Evolutionary conservation across 2,888 invertebrate species (phyloP), one percentile per base, ranked within the genome.

Genomic region (Dicyrtomina minuta): DNA sequence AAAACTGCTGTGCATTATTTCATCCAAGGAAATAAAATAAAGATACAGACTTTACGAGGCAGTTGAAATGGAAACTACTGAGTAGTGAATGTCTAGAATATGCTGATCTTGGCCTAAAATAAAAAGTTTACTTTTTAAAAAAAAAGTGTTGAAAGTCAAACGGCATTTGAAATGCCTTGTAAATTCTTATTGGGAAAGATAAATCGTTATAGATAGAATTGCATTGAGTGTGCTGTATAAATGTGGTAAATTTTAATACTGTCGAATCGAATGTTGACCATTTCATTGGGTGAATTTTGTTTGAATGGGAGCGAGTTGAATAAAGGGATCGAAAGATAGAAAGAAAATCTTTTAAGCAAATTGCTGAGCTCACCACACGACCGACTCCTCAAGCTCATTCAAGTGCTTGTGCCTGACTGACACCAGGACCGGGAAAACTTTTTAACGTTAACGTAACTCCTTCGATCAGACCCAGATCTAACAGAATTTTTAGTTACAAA

Each of bases 371-470:
- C 26, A 49, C 15, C 61, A 61, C 26, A 49, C 15, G 61, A 46
- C 46, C n/a, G n/a, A n/a, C n/a, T n/a, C n/a, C n/a, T 61, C 61
- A 61, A 61, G 61, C 46, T 46, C 61, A 61, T 46, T 61, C 46
- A 61, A 61, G 46, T 49, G 33, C 61, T 61, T 49, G 60, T 60
- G 60, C 49, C 46, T 49, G 61, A 26, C 49, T 61, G 26, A 46
- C 49, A 49, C 61, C 43, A 39, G n/a, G n/a, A 33, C 33, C 33
- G 8, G 59, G 13, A 60, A 60, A 49, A 61, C 61, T 61, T 26
- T 49, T 27, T 27, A 10, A n/a, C 39, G 20, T 3, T 1, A 33
- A n/a, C 27, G 10, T 53, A 53, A 8, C 55, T 55, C 46, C n/a
- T 13, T 12, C 46, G 13, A 8, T 46, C 46, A 17, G 8, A 33